A percentile compares a stretch with the other conserved stretches of the same genome.
These are phyloP conservation scores for Eurosta solidaginis DNA, from an alignment of 1,140 invertebrate genomes.

Conservation along the genomic window DNA sequence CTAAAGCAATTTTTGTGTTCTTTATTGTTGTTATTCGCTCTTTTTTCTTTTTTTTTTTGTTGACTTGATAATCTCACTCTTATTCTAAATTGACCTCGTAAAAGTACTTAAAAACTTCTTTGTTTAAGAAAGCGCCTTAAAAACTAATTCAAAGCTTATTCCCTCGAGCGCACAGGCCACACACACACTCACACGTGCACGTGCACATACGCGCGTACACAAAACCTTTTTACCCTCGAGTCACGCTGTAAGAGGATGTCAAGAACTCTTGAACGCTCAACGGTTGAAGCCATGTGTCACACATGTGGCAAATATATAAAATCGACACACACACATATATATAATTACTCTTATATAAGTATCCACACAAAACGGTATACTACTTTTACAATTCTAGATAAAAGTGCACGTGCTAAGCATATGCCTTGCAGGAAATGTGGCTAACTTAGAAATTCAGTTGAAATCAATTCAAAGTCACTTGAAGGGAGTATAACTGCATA, in stretches of 20 bases:
- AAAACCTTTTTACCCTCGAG: conserved; percentile 1
- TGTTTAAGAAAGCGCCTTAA: background rate
- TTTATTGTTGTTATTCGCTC: background rate
- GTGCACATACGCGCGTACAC: background rate
- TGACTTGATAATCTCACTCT: conserved; percentile 20
- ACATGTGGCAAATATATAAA: background rate
- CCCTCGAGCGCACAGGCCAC: background rate
- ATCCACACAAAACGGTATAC: too few relatives aligned
- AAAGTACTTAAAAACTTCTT: conserved; percentile 20
- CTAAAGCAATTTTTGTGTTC: too few relatives aligned
- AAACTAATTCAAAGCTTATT: conserved; percentile 27
- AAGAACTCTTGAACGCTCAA: conserved; percentile 3
- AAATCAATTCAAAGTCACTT: too few relatives aligned
- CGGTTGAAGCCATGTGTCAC: conserved; percentile 12
- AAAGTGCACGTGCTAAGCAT: too few relatives aligned
- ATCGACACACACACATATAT: background rate
- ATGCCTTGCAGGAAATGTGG: too few relatives aligned
- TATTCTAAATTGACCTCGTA: conserved; percentile 27
- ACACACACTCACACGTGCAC: background rate
- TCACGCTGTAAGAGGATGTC: conserved; percentile 12
- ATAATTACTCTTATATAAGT: too few relatives aligned
- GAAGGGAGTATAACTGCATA: too few relatives aligned
- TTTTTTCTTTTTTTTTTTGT: background rate
- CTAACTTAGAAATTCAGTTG: too few relatives aligned
- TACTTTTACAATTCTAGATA: too few relatives aligned